phyloP scores from a whole-genome alignment of 2,888 invertebrate genomes.

The Cartodere bifasciata region DNA sequence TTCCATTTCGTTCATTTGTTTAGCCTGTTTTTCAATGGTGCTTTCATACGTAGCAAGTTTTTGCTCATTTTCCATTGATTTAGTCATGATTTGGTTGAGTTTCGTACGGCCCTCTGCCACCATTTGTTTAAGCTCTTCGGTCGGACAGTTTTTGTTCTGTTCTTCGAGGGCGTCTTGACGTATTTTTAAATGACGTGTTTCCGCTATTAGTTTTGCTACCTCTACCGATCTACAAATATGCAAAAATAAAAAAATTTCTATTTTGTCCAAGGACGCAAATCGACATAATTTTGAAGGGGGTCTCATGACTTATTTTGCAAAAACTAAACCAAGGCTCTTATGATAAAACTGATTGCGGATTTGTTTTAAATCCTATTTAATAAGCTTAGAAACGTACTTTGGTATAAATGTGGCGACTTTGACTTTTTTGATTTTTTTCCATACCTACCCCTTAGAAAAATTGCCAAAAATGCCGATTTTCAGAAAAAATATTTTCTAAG shows the following conservation, averaged over 20 bases:
- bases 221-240: constrained; percentile 20
- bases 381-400: too few species aligned
- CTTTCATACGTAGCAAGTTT: constrained; percentile 42
- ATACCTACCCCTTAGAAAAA: too few species aligned
- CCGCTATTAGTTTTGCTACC: constrained; percentile 21
- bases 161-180: constrained; percentile 23
- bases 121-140: constrained; percentile 26
- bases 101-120: constrained; percentile 27
- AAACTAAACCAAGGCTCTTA: too few species aligned
- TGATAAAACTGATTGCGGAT: too few species aligned
- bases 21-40: constrained; percentile 45
- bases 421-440: too few species aligned
- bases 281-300: too few species aligned
- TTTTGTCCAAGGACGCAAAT: too few species aligned
- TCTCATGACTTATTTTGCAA: too few species aligned
- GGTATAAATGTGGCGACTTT: too few species aligned
- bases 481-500: too few species aligned
- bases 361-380: too few species aligned
- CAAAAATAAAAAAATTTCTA: not conserved
- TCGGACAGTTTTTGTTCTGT: constrained; percentile 20
- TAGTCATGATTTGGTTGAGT: constrained; percentile 22
- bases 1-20: constrained; percentile 47
- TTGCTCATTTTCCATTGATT: constrained; percentile 28
- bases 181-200: constrained; percentile 24
- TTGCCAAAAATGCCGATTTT: too few species aligned